These are phyloP conservation scores for Pangasianodon gigas DNA, from an alignment of 2,113 vertebrate genomes.

Conservation along the genomic window DNA sequence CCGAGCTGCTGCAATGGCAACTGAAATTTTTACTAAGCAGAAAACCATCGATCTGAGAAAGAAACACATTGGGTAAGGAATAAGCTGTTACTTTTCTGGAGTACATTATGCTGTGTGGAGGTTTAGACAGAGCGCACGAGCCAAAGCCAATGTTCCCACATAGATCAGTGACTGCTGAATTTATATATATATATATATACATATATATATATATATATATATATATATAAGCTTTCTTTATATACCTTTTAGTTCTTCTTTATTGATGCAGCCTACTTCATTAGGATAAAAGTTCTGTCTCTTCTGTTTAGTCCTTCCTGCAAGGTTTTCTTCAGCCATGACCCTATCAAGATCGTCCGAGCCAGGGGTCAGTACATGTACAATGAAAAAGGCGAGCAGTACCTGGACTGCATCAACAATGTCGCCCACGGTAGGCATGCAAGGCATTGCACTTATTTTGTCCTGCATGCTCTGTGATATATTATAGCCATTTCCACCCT, in stretches of 20 bases:
- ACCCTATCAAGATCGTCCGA: conserved; percentile 91
- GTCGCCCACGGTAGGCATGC: conserved; percentile 88
- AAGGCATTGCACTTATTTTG: background rate
- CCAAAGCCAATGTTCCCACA: background rate
- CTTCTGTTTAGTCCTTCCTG: conserved; percentile 84
- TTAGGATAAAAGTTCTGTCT: background rate
- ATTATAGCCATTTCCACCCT: background rate
- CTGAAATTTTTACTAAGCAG: conserved; percentile 76
- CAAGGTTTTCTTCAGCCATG: conserved; percentile 91
- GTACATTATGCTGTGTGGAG: background rate
- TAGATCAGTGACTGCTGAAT: background rate
- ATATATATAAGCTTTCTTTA: no score
- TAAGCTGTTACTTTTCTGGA: background rate
- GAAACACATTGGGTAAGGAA: conserved; percentile 86
- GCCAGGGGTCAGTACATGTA: conserved; percentile 94
- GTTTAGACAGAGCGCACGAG: background rate
- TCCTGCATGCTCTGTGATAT: background rate
- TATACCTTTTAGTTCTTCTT: background rate
- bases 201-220: no score
- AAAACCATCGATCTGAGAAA: conserved; percentile 83
- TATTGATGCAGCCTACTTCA: background rate
- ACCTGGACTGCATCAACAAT: conserved; percentile 96
- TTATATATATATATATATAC: no score
- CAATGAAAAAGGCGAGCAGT: conserved; percentile 84
- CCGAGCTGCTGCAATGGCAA: conserved; percentile 57